phyloP scores from a whole-genome alignment of 2,888 invertebrate genomes.

The Tenthredo mesomela region DNA sequence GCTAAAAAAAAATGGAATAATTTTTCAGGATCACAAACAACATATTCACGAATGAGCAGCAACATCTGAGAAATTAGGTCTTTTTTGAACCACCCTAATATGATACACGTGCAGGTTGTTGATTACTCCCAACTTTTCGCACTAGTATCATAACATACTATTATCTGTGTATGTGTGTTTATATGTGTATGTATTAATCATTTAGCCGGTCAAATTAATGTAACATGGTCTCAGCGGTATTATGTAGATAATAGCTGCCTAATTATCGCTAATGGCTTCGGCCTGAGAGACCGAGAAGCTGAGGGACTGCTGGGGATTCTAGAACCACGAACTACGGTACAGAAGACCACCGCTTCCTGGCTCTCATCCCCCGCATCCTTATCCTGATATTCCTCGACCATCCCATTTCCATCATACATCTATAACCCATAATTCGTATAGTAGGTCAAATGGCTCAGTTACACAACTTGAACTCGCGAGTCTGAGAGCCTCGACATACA shows the following conservation, averaged over 20 bases:
- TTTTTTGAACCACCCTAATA: no score
- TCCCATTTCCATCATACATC: background rate
- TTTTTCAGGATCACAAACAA: no score
- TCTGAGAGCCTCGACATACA: background rate
- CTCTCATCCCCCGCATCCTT: constrained; percentile 5
- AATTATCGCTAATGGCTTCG: constrained; percentile 46
- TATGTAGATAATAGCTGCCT: constrained; percentile 44
- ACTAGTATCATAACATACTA: no score
- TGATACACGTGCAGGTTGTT: no score
- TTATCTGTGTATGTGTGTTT: background rate
- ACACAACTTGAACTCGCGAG: background rate
- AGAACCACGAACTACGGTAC: constrained; percentile 12
- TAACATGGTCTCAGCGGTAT: background rate
- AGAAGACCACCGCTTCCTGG: constrained; percentile 9
- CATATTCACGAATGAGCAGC: no score
- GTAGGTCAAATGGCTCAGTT: constrained; percentile 24
- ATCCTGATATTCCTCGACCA: background rate
- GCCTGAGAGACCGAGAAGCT: constrained; percentile 25
- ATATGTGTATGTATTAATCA: background rate
- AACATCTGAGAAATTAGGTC: no score
- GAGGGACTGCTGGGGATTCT: constrained; percentile 10
- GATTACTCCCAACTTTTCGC: no score
- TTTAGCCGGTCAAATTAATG: constrained; percentile 29
- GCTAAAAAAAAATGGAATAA: no score
- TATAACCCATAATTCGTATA: constrained; percentile 12